phyloP scores from a whole-genome alignment of 2,888 invertebrate species.

The Callyntrura guangdongensis region DNA sequence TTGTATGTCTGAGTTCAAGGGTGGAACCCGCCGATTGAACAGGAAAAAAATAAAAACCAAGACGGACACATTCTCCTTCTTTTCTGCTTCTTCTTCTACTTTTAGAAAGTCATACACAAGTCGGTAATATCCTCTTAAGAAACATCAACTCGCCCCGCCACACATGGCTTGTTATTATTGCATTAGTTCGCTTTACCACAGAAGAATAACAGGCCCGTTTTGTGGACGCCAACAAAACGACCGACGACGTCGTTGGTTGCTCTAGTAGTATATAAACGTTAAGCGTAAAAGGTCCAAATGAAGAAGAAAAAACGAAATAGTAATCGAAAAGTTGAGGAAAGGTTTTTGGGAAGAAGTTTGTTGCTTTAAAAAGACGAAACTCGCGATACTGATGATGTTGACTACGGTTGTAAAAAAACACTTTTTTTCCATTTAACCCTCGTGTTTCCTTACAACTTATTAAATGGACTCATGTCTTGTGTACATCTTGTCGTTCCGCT shows the following conservation, averaged over 20 bases:
- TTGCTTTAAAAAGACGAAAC: too few species aligned
- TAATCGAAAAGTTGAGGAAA: conserved; percentile 41
- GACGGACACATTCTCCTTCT: background rate
- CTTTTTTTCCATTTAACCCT: conserved; percentile 60
- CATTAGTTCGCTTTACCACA: conserved; percentile 3
- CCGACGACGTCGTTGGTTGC: too few species aligned
- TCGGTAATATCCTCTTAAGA: conserved; percentile 41
- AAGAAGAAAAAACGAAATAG: background rate
- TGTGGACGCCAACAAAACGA: background rate
- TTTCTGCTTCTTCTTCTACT: background rate
- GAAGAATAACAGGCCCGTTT: background rate
- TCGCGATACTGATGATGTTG: conserved; percentile 26
- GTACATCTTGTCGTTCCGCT: conserved; percentile 49
- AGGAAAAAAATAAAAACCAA: background rate
- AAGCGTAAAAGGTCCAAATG: conserved; percentile 26
- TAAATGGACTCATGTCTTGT: conserved; percentile 63
- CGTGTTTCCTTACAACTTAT: conserved; percentile 60
- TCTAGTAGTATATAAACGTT: too few species aligned
- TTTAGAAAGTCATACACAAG: background rate
- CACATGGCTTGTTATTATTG: conserved; percentile 37
- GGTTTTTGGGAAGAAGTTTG: background rate
- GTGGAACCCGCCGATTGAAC: conserved; percentile 48
- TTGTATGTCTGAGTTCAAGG: conserved; percentile 52
- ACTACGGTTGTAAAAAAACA: conserved; percentile 50
- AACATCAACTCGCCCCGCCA: conserved; percentile 26